These are phyloP conservation scores for Oncorhynchus mykiss DNA, from an alignment of 2,113 vertebrate genomes.

Conservation along the genomic window DNA sequence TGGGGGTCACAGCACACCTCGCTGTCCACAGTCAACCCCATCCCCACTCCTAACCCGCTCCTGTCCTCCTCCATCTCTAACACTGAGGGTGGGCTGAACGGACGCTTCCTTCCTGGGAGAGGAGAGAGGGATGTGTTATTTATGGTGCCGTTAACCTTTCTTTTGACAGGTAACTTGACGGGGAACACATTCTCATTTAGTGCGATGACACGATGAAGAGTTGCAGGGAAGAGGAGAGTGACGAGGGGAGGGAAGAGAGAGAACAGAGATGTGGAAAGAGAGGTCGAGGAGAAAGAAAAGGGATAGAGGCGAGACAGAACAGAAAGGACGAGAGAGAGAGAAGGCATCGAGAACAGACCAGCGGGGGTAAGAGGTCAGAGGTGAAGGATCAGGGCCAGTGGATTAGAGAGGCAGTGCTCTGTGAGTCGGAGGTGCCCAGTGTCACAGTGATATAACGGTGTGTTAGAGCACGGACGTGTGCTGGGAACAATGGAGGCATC, in stretches of 20 bases:
- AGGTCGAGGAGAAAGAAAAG: not conserved
- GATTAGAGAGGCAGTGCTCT: not conserved
- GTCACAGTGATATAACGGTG: not conserved
- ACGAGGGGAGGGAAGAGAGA: not conserved
- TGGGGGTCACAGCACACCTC: constrained; percentile 18
- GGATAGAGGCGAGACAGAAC: not conserved
- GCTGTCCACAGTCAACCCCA: constrained; percentile 29
- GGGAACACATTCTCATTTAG: not conserved
- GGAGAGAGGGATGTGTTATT: not conserved
- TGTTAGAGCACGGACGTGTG: constrained; percentile 5
- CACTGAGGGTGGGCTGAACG: constrained; percentile 75
- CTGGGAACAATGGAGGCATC: constrained; percentile 27
- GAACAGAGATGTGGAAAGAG: not conserved
- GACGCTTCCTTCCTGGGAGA: constrained; percentile 85
- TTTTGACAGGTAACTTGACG: not conserved
- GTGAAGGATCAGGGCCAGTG: not conserved
- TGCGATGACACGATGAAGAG: not conserved
- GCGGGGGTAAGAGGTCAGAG: not conserved
- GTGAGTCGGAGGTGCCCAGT: not conserved
- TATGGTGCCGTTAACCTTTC: no score
- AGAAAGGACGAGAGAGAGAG: not conserved
- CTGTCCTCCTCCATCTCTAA: constrained; percentile 41
- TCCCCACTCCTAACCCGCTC: not conserved
- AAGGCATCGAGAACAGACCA: not conserved
- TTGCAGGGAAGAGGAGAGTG: not conserved